Evolutionary conservation across 2,797 vertebrate genomes (phyloP).

Genomic region (Gila robusta): DNA sequence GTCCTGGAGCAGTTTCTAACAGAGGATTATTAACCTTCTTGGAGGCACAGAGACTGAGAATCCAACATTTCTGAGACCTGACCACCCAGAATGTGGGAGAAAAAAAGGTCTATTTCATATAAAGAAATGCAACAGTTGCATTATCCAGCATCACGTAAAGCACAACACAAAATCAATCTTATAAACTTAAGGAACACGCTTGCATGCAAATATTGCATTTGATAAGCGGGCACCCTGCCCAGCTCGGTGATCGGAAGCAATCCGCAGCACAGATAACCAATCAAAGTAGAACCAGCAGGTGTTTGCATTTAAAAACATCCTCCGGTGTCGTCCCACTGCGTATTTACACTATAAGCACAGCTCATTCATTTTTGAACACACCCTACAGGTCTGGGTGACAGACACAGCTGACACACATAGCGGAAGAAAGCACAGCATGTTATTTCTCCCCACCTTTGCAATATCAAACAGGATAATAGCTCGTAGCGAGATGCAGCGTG

Average conservation of each 20-base stretch:
- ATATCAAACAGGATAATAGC: constrained; percentile 77
- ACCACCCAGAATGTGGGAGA: not conserved
- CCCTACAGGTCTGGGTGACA: constrained; percentile 80
- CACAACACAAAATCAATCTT: not conserved
- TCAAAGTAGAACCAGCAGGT: constrained; percentile 79
- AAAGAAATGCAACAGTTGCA: not conserved
- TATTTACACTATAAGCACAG: constrained; percentile 81
- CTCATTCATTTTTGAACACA: constrained; percentile 82
- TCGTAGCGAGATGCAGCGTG: constrained; percentile 71
- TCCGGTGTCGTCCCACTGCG: constrained; percentile 75
- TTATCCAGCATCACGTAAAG: not conserved
- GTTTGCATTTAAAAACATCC: constrained; percentile 83
- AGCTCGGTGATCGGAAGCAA: constrained; percentile 60
- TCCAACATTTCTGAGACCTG: not conserved
- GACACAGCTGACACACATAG: constrained; percentile 76
- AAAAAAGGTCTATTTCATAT: not conserved
- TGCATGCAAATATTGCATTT: constrained; percentile 51
- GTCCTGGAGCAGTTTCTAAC: not conserved
- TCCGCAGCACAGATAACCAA: constrained; percentile 76
- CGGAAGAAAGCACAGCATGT: constrained; percentile 67
- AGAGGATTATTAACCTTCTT: not conserved
- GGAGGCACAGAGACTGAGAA: not conserved
- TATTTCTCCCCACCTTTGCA: constrained; percentile 72
- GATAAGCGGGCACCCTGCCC: constrained; percentile 63
- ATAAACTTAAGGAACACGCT: constrained; percentile 58